Conservation (phyloP, 2,113 vertebrate genomes). For the Picathartes gymnocephalus region DNA sequence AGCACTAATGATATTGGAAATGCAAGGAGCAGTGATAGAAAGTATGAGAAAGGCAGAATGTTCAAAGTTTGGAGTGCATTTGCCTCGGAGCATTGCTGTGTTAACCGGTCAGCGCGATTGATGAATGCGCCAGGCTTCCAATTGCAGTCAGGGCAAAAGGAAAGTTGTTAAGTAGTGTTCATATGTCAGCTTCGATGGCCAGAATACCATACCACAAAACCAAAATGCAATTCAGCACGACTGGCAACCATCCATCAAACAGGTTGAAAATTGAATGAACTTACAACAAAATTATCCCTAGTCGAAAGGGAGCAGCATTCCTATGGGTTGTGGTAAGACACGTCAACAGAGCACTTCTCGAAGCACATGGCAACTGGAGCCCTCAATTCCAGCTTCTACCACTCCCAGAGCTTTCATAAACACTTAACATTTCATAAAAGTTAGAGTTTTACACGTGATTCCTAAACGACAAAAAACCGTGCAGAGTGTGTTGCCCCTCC, state of each 20-base stretch:
- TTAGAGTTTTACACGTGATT: conserved; percentile 68
- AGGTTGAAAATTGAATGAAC: conserved; percentile 64
- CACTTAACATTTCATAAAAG: conserved; percentile 71
- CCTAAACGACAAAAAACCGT: conserved; percentile 45
- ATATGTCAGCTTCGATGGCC: conserved; percentile 14
- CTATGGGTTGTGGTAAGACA: conserved; percentile 51
- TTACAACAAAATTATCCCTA: conserved; percentile 43
- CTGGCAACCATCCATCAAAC: conserved; percentile 47
- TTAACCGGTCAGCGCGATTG: background rate
- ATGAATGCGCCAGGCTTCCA: conserved; percentile 27
- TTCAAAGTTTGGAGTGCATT: background rate
- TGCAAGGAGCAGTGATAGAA: background rate
- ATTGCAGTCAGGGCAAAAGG: background rate
- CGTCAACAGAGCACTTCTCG: background rate
- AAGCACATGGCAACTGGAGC: background rate
- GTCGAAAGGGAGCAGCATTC: conserved; percentile 49
- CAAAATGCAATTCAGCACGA: conserved; percentile 29
- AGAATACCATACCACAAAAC: background rate
- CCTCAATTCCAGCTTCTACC: background rate
- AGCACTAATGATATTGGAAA: conserved; percentile 11
- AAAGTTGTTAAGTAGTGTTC: conserved; percentile 53
- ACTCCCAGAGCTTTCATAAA: conserved; percentile 72
- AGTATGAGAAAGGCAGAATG: background rate
- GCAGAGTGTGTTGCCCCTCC: background rate
- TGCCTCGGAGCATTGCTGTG: conserved; percentile 10